Conservation (phyloP, 2,888 invertebrate genomes). For the Hypena proboscidalis region DNA sequence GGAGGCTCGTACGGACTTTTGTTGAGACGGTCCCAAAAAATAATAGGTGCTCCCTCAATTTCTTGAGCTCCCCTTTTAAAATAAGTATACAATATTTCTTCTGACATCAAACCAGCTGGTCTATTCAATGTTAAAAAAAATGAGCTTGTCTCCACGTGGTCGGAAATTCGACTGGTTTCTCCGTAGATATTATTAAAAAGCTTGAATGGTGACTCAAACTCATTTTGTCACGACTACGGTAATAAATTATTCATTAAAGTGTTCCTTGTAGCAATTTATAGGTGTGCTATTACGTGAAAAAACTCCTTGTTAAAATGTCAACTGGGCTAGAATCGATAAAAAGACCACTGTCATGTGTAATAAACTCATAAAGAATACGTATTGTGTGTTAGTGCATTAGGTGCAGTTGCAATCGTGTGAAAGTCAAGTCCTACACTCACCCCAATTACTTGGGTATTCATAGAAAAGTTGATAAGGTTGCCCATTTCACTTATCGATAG, state of each 20-base stretch:
- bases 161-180: constrained; percentile 64
- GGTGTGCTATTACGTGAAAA: constrained; percentile 40
- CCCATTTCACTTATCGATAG: constrained; percentile 40
- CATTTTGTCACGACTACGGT: constrained; percentile 41
- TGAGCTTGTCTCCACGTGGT: constrained; percentile 69
- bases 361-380: constrained; percentile 39
- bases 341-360: constrained; percentile 43
- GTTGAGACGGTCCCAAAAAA: constrained; percentile 53
- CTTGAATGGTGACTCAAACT: constrained; percentile 37
- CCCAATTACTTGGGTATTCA: constrained; percentile 75
- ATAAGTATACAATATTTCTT: constrained; percentile 72
- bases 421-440: constrained; percentile 71
- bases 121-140: constrained; percentile 65
- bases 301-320: constrained; percentile 55
- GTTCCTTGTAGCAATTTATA: constrained; percentile 42
- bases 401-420: constrained; percentile 70
- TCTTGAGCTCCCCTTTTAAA: constrained; percentile 65
- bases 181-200: constrained; percentile 42
- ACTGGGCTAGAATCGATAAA: constrained; percentile 40
- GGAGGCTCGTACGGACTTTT: constrained; percentile 54
- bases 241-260: constrained; percentile 51
- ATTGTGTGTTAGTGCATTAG: constrained; percentile 48
- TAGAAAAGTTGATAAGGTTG: constrained; percentile 64
- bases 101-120: constrained; percentile 77
- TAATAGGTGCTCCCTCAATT: constrained; percentile 68